A percentile compares a stretch with the other conserved stretches of the same genome.
phyloP scores from a whole-genome alignment of 1,140 invertebrate species.

The Pectinophora gossypiella region DNA sequence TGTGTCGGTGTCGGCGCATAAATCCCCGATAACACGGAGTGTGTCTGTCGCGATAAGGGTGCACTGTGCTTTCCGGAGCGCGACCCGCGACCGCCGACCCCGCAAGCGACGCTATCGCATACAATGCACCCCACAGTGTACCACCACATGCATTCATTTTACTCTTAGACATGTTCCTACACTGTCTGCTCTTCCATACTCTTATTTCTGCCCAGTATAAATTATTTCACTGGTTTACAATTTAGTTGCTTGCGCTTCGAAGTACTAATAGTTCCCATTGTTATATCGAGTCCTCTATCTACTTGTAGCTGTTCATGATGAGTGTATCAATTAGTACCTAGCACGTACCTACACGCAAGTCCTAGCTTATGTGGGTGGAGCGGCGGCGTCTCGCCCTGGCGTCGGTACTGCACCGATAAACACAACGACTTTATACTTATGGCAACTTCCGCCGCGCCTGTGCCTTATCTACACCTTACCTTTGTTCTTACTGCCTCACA shows the following conservation, averaged over 20 bases:
- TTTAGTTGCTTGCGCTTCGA: neutral
- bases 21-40: constrained; percentile 64
- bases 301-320: neutral
- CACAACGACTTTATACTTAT: constrained; percentile 26
- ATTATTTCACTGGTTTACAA: neutral
- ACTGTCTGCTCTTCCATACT: neutral
- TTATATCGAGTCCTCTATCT: neutral
- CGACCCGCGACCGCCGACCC: constrained; percentile 43
- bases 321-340: constrained; percentile 3
- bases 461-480: constrained; percentile 45
- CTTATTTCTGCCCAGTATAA: neutral
- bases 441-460: constrained; percentile 45
- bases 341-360: constrained; percentile 9
- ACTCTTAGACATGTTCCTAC: neutral
- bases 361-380: neutral
- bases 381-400: neutral
- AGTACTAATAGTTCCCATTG: too few relatives aligned
- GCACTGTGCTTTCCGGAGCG: constrained; percentile 66
- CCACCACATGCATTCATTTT: neutral
- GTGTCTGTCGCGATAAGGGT: constrained; percentile 63
- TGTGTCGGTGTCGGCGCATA: constrained; percentile 50
- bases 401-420: neutral
- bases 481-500: constrained; percentile 51
- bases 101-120: constrained; percentile 40
- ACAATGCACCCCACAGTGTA: constrained; percentile 26